These are phyloP conservation scores for Helicoverpa zea DNA, from an alignment of 1,140 invertebrate species.

Conservation along the genomic window DNA sequence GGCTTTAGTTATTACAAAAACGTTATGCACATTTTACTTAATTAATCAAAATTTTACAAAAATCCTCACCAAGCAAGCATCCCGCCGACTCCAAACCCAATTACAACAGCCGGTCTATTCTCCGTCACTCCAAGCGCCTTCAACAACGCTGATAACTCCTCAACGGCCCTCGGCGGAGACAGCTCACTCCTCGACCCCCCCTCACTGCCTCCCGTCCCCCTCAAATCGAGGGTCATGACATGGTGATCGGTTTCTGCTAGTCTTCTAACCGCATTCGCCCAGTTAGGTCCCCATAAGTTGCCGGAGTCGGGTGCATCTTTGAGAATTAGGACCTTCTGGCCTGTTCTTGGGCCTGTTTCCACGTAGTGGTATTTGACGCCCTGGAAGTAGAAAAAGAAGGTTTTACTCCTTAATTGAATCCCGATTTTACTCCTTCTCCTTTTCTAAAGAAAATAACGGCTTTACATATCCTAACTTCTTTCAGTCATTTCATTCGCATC, in stretches of 20 bases:
- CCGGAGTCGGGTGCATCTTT: slow-evolving; percentile 77
- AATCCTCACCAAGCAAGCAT: slow-evolving; percentile 77
- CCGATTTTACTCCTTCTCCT: no score
- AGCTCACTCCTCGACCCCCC: slow-evolving; percentile 70
- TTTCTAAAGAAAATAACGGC: no score
- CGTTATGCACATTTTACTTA: no score
- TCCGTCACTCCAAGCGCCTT: slow-evolving; percentile 74
- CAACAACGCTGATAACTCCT: slow-evolving; percentile 70
- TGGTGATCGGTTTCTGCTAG: slow-evolving; percentile 72
- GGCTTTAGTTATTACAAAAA: no score
- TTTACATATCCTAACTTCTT: no score
- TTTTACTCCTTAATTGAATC: not conserved
- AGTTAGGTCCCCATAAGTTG: slow-evolving; percentile 73
- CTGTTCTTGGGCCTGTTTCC: slow-evolving; percentile 74
- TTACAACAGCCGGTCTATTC: slow-evolving; percentile 69
- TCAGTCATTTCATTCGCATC: no score
- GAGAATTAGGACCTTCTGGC: slow-evolving; percentile 71
- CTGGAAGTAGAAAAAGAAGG: slow-evolving; percentile 61
- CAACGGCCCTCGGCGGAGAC: slow-evolving; percentile 71
- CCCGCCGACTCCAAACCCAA: slow-evolving; percentile 81
- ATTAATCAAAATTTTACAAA: not conserved
- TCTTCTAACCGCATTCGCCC: slow-evolving; percentile 67
- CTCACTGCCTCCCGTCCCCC: slow-evolving; percentile 79
- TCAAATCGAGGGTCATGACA: slow-evolving; percentile 76
- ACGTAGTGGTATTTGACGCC: slow-evolving; percentile 83